Evolutionary conservation across 2,888 invertebrate genomes (phyloP).

Genomic region (Erannis defoliaria): DNA sequence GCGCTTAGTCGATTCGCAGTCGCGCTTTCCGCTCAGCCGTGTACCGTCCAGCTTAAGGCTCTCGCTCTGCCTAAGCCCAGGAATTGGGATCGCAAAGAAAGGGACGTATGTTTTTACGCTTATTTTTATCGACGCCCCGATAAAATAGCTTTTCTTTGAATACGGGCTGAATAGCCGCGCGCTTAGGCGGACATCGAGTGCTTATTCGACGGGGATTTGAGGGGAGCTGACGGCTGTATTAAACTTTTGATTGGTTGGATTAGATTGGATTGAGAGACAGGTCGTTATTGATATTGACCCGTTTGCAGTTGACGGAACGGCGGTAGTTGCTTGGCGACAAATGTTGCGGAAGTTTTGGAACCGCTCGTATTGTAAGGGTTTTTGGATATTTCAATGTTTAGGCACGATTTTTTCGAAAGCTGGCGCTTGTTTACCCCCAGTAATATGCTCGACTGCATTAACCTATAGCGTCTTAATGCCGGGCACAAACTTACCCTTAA

Average conservation of each 20-base stretch:
- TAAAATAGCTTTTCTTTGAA: constrained; percentile 23
- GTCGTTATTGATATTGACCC: not conserved
- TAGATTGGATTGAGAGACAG: constrained; percentile 6
- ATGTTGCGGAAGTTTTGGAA: not conserved
- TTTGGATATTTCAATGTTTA: not conserved
- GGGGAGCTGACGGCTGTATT: constrained; percentile 9
- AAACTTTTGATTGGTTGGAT: constrained; percentile 21
- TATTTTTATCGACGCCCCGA: constrained; percentile 16
- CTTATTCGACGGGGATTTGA: constrained; percentile 15
- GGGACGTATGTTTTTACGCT: constrained; percentile 22
- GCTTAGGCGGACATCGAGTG: constrained; percentile 13
- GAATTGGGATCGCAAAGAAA: constrained; percentile 17
- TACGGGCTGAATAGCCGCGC: constrained; percentile 14
- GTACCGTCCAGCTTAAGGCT: not conserved
- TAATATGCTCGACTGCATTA: no score
- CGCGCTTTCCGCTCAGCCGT: not conserved
- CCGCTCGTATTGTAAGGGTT: not conserved
- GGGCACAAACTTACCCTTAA: no score
- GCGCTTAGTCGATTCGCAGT: no score
- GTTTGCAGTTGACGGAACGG: not conserved
- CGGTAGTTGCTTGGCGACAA: not conserved
- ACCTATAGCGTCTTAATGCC: no score
- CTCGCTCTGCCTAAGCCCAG: constrained; percentile 19
- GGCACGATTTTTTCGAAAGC: not conserved
- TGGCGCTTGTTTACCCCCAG: no score